Conservation (phyloP, 2,797 vertebrate genomes). For the Mormyrus hasselquistii region DNA sequence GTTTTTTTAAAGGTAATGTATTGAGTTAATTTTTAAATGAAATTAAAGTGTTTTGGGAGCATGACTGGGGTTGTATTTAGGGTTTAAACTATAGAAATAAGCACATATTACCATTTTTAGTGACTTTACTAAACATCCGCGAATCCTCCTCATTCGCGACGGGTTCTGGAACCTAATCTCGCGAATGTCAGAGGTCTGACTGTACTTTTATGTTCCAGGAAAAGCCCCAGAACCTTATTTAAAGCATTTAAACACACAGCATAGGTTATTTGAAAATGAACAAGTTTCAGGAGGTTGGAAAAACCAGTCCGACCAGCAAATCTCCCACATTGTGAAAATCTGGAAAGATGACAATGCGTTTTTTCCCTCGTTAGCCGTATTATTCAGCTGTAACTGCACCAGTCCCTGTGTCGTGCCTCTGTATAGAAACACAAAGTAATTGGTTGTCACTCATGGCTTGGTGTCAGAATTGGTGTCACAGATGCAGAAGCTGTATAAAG, state of each 20-base stretch:
- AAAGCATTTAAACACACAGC: not conserved
- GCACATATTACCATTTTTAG: not conserved
- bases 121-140: not conserved
- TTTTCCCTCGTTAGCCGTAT: not conserved
- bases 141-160: not conserved
- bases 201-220: not conserved
- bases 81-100: not conserved
- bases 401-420: not conserved
- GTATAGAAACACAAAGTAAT: not conserved
- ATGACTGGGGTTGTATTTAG: not conserved
- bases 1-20: not conserved
- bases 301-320: slow-evolving; percentile 5
- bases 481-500: not conserved
- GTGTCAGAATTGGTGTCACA: not conserved
- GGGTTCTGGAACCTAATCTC: not conserved
- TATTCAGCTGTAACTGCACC: not conserved
- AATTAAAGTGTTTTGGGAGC: not conserved
- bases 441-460: not conserved
- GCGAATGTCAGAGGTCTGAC: not conserved
- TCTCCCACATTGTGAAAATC: not conserved
- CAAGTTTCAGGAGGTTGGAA: not conserved
- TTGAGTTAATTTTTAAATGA: not conserved
- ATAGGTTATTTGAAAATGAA: not conserved
- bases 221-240: not conserved
- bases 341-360: not conserved